Evolutionary conservation across 2,113 vertebrate species (phyloP).

Genomic region (Oncorhynchus gorbuscha): DNA sequence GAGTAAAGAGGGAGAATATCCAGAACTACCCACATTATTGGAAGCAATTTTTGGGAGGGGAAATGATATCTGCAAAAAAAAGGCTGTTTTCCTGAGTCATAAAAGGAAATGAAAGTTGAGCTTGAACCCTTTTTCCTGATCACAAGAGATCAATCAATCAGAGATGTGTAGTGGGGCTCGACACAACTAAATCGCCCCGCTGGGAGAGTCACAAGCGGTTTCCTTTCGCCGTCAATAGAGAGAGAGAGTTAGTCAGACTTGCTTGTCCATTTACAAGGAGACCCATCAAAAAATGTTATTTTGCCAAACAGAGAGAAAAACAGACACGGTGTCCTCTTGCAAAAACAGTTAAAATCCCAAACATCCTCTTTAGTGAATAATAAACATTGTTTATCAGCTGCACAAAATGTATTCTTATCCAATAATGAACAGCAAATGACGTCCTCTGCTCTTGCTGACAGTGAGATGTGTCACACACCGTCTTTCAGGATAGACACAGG

Average conservation of each 20-base stretch:
- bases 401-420: not conserved
- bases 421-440: not conserved
- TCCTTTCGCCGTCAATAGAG: not conserved
- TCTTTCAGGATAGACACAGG: not conserved
- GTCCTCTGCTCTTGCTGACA: not conserved
- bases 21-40: conserved; percentile 61
- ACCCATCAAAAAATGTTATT: not conserved
- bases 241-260: not conserved
- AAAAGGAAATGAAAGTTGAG: conserved; percentile 83
- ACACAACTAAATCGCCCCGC: not conserved
- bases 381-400: not conserved
- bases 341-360: not conserved
- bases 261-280: not conserved
- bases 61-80: conserved; percentile 85
- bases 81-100: conserved; percentile 95
- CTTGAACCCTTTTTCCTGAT: conserved; percentile 88
- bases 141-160: conserved; percentile 32
- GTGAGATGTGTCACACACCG: not conserved
- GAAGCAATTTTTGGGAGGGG: conserved; percentile 61
- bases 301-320: not conserved
- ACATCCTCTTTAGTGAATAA: not conserved
- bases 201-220: not conserved
- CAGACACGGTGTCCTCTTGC: not conserved
- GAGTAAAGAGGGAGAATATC: conserved; percentile 64
- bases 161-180: conserved; percentile 25